Evolutionary conservation across 23 tunicate genomes (phyloP).

Genomic region (Trididemnum nubilum): DNA sequence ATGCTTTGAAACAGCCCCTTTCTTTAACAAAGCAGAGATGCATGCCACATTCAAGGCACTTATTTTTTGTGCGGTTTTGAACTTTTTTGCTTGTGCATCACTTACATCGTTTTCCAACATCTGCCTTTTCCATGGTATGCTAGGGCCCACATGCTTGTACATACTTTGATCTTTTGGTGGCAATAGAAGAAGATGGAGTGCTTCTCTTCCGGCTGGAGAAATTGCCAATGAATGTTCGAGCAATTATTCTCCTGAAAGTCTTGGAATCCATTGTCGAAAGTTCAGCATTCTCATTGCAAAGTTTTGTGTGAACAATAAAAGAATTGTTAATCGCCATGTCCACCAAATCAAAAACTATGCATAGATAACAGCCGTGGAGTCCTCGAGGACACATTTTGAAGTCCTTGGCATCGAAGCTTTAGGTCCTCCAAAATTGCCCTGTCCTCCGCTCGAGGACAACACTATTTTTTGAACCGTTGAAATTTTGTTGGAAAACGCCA

Average conservation of each 20-base stretch:
- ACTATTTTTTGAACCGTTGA: too few relatives aligned
- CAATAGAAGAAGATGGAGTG: background rate
- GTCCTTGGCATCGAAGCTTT: too few relatives aligned
- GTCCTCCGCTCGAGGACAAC: too few relatives aligned
- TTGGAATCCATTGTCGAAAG: background rate
- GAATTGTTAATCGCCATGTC: constrained; percentile 3
- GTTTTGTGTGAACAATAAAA: constrained; percentile 1
- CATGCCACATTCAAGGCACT: background rate
- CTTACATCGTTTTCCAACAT: background rate
- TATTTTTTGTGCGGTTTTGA: constrained; percentile 5
- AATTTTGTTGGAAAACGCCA: too few relatives aligned
- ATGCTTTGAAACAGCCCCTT: too few relatives aligned
- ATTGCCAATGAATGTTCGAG: background rate
- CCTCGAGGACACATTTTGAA: too few relatives aligned
- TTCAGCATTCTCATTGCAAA: background rate
- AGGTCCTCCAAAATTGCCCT: too few relatives aligned
- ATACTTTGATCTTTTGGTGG: background rate
- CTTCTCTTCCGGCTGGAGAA: background rate
- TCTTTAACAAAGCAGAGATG: background rate
- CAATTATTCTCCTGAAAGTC: background rate
- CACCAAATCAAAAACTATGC: background rate
- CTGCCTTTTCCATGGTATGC: background rate
- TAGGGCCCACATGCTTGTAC: too few relatives aligned
- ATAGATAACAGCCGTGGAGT: background rate
- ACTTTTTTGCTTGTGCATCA: background rate